Evolutionary conservation across 92 coral and sea anemone species (phyloP), one percentile per base, ranked within the genome.

Genomic region (Blastomussa wellsi): DNA sequence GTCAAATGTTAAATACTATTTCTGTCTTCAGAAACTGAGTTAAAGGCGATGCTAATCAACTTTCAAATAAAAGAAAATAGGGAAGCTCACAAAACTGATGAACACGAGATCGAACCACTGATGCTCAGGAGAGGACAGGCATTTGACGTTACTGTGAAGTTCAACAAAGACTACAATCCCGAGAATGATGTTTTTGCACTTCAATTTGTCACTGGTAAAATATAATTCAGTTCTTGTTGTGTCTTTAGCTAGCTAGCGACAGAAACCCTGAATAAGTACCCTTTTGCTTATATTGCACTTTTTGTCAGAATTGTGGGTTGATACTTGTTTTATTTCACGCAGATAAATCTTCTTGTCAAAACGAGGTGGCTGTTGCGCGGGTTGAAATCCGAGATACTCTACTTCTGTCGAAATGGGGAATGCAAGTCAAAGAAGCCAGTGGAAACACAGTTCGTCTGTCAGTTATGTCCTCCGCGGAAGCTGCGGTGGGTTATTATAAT

Each of bases 101-200:
- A 78, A 2, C 83, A 85, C 38, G 88, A 83, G 35, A n/a, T 59
- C 16, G 28, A 85, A 24, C 52, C 79, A 29, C 77, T 92, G 41
- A 78, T 92, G 26, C 65, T 92, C 65, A 86, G 92, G 71, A 31
- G 95, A 73, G 95, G 95, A 16, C 84, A 92, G 80, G 84, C 17
- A 41, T 92, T 92, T 66, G 86, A 82, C 14, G 2, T 92, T 48
- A 69, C 86, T 0, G 81, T 92, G 51, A 78, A 77, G 33, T 92
- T 92, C 78, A 86, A 89, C 85, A 86, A 92, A 60, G 86, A 83
- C 7, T 92, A 76, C 79, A 90, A 82, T 31, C 44, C 62, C 20
- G 49, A 73, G 16, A 36, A 62, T 48, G 95, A 92, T 69, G 68
- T 77, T 74, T 55, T 92, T 13, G 24, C 83, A 10, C 53, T 92